These are phyloP conservation scores for Erythrocercus mccallii DNA, from an alignment of 2,113 vertebrate species.

Conservation along the genomic window DNA sequence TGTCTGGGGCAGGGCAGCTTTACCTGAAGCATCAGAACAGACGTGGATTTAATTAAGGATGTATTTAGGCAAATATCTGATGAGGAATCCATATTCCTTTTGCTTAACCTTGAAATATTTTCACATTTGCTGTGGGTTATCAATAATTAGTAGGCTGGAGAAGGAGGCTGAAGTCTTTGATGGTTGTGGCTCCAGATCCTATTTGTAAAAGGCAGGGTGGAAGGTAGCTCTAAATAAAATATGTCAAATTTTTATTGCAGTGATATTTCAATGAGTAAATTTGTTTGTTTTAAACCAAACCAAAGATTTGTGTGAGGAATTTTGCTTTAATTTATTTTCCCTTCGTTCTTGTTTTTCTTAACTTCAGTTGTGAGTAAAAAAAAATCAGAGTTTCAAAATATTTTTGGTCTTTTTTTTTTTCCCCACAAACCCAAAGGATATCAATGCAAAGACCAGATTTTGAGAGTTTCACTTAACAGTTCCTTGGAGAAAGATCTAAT, in stretches of 20 bases:
- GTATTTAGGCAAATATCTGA: not conserved
- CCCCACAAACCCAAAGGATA: not conserved
- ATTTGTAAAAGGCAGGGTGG: not conserved
- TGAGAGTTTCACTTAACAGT: not conserved
- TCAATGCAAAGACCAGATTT: not conserved
- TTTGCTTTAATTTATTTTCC: not conserved
- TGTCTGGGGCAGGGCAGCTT: not conserved
- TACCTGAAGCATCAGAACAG: not conserved
- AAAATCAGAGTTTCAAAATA: not conserved
- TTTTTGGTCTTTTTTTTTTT: not conserved
- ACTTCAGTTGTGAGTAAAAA: not conserved
- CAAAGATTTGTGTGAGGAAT: accelerated
- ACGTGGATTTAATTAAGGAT: not conserved
- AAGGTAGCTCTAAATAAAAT: not conserved
- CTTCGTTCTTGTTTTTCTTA: not conserved
- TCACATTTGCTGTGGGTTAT: not conserved
- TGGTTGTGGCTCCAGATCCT: not conserved
- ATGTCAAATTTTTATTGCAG: not conserved
- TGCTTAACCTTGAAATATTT: not conserved
- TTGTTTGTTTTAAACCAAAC: not conserved
- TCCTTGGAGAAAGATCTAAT: not conserved
- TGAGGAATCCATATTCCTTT: not conserved
- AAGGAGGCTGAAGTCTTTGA: not conserved
- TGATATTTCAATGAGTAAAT: not conserved
- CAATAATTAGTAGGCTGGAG: not conserved